A percentile compares a stretch with the other conserved stretches of the same genome.
Conservation (phyloP, 2,113 vertebrate species). For the Meleagris gallopavo region DNA sequence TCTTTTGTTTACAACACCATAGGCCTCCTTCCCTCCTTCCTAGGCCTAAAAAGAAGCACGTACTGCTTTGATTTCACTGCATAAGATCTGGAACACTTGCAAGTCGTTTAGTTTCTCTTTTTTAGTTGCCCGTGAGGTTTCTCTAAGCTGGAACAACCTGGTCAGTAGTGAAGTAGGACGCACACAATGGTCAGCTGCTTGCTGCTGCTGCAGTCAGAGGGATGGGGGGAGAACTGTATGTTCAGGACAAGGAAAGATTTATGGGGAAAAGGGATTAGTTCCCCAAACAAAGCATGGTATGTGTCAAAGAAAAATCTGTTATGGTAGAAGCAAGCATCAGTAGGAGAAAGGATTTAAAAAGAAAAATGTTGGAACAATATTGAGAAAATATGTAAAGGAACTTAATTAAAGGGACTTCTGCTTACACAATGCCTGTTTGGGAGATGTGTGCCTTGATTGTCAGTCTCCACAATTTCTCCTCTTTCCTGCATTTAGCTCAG, state of each 20-base stretch:
- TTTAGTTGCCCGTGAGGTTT: background rate
- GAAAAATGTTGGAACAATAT: background rate
- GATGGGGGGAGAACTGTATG: background rate
- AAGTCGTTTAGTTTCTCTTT: background rate
- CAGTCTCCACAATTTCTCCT: background rate
- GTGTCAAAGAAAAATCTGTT: background rate
- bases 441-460: background rate
- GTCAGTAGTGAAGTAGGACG: background rate
- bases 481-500: background rate
- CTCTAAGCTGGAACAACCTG: background rate
- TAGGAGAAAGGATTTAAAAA: background rate
- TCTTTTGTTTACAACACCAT: background rate
- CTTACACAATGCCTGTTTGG: background rate
- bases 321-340: background rate
- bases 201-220: background rate
- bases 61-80: background rate
- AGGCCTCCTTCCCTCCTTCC: too few relatives aligned
- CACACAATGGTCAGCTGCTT: background rate
- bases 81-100: background rate
- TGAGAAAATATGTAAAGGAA: background rate
- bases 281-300: background rate
- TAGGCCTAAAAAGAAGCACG: background rate
- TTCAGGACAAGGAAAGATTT: background rate
- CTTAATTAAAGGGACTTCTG: background rate
- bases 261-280: background rate